Conservation (phyloP, 2,888 invertebrate genomes). For the Pogonocherus hispidulus region DNA sequence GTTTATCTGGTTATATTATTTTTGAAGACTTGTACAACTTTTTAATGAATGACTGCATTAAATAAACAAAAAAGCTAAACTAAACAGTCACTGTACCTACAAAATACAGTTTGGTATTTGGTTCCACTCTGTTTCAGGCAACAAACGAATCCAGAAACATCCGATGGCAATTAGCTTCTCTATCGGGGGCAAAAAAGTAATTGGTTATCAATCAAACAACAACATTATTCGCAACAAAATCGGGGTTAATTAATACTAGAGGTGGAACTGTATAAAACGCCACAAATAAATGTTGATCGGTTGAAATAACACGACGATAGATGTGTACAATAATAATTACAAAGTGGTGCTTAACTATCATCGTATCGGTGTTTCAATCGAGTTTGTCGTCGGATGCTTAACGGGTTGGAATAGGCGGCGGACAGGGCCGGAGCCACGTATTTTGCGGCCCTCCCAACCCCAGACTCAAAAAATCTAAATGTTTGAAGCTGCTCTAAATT, state of each 20-base stretch:
- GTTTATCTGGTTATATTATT: too few species aligned
- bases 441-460: background rate
- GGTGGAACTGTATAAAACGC: conserved; percentile 17
- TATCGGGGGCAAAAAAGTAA: conserved; percentile 9
- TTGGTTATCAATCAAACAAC: conserved; percentile 24
- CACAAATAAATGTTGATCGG: conserved; percentile 28
- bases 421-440: conserved; percentile 6
- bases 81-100: too few species aligned
- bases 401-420: conserved; percentile 33
- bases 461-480: too few species aligned
- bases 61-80: too few species aligned
- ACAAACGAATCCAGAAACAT: background rate
- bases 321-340: conserved; percentile 33
- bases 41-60: too few species aligned
- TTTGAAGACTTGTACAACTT: too few species aligned
- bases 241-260: conserved; percentile 19
- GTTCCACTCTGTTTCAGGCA: background rate
- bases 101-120: too few species aligned
- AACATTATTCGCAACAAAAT: conserved; percentile 17
- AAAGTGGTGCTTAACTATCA: conserved; percentile 34
- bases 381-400: conserved; percentile 39
- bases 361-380: conserved; percentile 38
- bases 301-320: conserved; percentile 30
- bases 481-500: too few species aligned
- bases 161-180: background rate